Evolutionary conservation across 2,797 vertebrate genomes (phyloP).

Genomic region (Enteromius treurensis): DNA sequence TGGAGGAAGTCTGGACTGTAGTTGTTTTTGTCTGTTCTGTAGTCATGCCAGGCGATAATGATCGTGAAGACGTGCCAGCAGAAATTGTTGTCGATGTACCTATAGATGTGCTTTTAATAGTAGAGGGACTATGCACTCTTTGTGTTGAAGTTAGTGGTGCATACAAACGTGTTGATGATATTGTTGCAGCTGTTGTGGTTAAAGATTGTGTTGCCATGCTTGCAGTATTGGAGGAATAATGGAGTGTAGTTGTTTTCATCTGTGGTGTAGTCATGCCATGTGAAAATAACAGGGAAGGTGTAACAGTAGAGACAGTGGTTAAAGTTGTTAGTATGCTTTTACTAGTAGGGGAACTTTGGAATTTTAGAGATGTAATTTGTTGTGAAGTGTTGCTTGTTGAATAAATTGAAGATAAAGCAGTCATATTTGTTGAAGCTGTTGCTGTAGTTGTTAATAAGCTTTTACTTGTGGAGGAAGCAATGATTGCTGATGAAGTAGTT

Average conservation of each 20-base stretch:
- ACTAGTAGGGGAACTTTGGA: too few relatives aligned
- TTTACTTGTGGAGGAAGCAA: neutral
- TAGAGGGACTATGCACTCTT: neutral
- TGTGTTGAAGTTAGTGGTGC: neutral
- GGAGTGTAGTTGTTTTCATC: neutral
- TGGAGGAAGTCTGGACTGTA: neutral
- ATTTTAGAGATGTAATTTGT: too few relatives aligned
- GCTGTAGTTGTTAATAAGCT: neutral
- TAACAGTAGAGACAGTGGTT: neutral
- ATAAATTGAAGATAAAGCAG: neutral
- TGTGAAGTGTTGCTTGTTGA: too few relatives aligned
- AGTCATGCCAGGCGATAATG: neutral
- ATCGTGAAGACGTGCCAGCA: neutral
- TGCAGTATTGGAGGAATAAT: neutral
- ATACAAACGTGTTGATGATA: neutral
- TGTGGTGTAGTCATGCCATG: too few relatives aligned
- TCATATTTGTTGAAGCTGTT: neutral
- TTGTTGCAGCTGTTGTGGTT: neutral
- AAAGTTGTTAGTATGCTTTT: neutral
- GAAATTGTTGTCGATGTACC: too few relatives aligned
- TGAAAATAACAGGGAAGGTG: neutral
- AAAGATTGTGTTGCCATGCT: neutral
- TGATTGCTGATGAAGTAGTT: neutral
- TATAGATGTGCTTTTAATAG: neutral
- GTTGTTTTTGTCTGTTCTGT: neutral